Evolutionary conservation across 2,113 vertebrate genomes (phyloP).

Genomic region (Thamnophis sirtalis): DNA sequence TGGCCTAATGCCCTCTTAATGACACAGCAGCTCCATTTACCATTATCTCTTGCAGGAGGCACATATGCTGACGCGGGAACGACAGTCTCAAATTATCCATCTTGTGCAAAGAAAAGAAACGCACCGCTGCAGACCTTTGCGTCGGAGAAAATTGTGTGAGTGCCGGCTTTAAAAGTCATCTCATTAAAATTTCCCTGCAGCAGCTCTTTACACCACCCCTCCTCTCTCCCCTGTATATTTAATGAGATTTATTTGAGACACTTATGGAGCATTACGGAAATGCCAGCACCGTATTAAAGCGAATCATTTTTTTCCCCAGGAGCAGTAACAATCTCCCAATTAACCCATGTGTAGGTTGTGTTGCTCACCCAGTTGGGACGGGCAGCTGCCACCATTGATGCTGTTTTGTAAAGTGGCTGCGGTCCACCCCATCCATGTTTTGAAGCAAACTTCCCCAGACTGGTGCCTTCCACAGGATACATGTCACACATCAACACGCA

Average conservation of each 20-base stretch:
- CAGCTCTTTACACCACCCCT: slow-evolving; percentile 26
- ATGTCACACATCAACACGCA: not conserved
- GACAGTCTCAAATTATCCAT: slow-evolving; percentile 33
- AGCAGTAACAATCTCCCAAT: not conserved
- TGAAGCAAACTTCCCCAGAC: not conserved
- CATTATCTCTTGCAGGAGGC: slow-evolving; percentile 30
- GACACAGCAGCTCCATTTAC: slow-evolving; percentile 19
- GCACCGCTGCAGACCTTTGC: slow-evolving; percentile 22
- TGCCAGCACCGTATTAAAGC: slow-evolving; percentile 14
- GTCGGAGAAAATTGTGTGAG: not conserved
- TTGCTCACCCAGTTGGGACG: not conserved
- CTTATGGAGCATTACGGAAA: slow-evolving; percentile 12
- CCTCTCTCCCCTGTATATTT: slow-evolving; percentile 23
- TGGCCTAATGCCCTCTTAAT: slow-evolving; percentile 31
- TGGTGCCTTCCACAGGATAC: not conserved
- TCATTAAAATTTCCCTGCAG: slow-evolving; percentile 33
- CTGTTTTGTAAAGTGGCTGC: not conserved
- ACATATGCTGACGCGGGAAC: not conserved
- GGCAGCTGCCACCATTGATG: not conserved
- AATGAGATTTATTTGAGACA: slow-evolving; percentile 38
- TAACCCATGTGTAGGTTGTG: not conserved
- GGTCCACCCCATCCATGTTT: not conserved
- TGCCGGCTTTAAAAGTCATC: slow-evolving; percentile 30
- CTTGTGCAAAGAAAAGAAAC: slow-evolving; percentile 34
- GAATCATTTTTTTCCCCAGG: not conserved